Evolutionary conservation across 2,113 vertebrate genomes (phyloP).

Genomic region (Aspidoscelis tigris): DNA sequence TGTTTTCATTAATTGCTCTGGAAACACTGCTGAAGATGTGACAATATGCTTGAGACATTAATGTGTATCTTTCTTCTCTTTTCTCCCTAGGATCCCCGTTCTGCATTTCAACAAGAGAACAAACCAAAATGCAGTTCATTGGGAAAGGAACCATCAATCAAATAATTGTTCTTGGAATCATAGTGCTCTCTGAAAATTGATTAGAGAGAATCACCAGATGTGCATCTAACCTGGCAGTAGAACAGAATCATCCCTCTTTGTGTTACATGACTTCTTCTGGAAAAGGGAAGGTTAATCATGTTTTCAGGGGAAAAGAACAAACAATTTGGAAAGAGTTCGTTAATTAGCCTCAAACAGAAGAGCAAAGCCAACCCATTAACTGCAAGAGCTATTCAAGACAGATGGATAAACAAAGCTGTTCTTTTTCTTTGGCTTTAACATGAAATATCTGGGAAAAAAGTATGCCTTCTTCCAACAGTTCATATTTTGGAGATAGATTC

Average conservation of each 20-base stretch:
- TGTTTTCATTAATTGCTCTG: neutral
- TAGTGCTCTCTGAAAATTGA: constrained; percentile 12
- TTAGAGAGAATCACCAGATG: constrained; percentile 39
- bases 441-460: constrained; percentile 45
- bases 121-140: neutral
- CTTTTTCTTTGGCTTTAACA: constrained; percentile 44
- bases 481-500: constrained; percentile 33
- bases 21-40: neutral
- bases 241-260: constrained; percentile 27
- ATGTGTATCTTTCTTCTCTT: neutral
- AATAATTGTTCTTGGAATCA: constrained; percentile 22
- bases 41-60: neutral
- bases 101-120: neutral
- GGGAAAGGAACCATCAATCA: constrained; percentile 3
- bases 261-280: constrained; percentile 20
- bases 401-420: constrained; percentile 60
- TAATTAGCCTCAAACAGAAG: constrained; percentile 61
- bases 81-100: neutral
- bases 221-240: constrained; percentile 14
- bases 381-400: constrained; percentile 48
- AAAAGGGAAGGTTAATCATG: constrained; percentile 27
- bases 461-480: constrained; percentile 36
- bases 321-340: constrained; percentile 55
- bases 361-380: constrained; percentile 55
- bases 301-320: constrained; percentile 46